phyloP scores from a whole-genome alignment of 2,797 vertebrate species.

The Chaetophractus vellerosus region DNA sequence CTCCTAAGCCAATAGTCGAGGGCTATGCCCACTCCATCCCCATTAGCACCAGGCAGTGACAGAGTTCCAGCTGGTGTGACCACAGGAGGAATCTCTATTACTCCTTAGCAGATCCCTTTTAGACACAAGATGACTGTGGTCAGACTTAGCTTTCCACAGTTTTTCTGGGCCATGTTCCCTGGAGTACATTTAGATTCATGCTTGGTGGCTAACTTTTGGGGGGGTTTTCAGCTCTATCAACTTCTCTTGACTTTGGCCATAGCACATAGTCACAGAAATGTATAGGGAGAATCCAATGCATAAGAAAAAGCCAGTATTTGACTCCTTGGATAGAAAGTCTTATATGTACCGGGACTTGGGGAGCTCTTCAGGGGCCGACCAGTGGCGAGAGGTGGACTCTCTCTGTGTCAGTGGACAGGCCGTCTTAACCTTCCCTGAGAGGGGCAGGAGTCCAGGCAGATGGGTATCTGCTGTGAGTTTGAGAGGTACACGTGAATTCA shows the following conservation, averaged over 20 bases:
- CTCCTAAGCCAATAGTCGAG: background rate
- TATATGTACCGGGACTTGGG: background rate
- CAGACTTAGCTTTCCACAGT: slow-evolving; percentile 62
- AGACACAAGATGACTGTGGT: slow-evolving; percentile 53
- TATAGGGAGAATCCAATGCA: background rate
- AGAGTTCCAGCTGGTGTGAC: background rate
- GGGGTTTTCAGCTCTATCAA: slow-evolving; percentile 3
- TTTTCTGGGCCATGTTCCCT: slow-evolving; percentile 22
- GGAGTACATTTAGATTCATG: slow-evolving; percentile 17
- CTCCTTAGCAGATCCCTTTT: background rate
- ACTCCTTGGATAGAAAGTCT: background rate
- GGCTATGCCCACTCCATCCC: too few species aligned
- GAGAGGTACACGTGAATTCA: slow-evolving; percentile 60
- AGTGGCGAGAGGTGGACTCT: background rate
- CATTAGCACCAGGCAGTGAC: background rate
- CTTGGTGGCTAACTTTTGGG: background rate
- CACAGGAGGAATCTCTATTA: background rate
- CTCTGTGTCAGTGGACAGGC: background rate
- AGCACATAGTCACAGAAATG: slow-evolving; percentile 41
- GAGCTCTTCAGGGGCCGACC: background rate
- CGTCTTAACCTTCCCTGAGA: background rate
- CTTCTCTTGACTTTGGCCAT: slow-evolving; percentile 1
- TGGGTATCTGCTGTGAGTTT: background rate
- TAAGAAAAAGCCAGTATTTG: background rate
- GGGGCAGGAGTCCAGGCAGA: background rate